Evolutionary conservation across 2,113 vertebrate genomes (phyloP).

Genomic region (Neofelis nebulosa): DNA sequence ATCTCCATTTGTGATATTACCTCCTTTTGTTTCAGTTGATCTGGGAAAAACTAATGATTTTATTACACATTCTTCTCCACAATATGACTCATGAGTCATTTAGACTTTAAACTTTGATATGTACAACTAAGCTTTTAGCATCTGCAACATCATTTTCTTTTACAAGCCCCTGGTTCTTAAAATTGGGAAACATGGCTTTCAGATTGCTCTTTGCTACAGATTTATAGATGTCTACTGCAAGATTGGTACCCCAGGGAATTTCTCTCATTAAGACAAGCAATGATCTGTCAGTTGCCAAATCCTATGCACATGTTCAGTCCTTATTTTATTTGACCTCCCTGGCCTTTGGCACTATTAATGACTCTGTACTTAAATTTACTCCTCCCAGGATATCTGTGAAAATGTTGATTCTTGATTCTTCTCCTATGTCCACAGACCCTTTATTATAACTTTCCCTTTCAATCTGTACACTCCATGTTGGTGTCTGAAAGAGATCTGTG

Average conservation of each 20-base stretch:
- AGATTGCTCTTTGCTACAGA: not conserved
- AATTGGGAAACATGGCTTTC: not conserved
- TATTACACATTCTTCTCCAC: not conserved
- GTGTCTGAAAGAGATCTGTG: not conserved
- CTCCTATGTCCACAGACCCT: not conserved
- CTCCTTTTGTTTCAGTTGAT: not conserved
- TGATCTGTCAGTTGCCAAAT: not conserved
- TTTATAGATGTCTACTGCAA: not conserved
- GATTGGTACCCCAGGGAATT: not conserved
- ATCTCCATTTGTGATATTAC: not conserved
- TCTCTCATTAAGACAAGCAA: slow-evolving; percentile 6
- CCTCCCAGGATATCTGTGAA: not conserved
- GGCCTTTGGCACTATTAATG: not conserved
- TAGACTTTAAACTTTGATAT: slow-evolving; percentile 6
- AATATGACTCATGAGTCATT: not conserved
- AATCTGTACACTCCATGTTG: not conserved
- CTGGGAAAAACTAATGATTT: not conserved
- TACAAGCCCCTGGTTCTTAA: not conserved
- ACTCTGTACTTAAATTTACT: not conserved
- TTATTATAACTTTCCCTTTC: not conserved
- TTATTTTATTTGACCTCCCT: not conserved
- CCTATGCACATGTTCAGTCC: not conserved
- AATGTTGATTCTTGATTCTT: not conserved
- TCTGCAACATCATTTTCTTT: not conserved
- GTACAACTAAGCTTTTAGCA: not conserved